A percentile compares a stretch with the other conserved stretches of the same genome.
These are phyloP conservation scores for Pleuronectes platessa DNA, from an alignment of 2,113 vertebrate species.

Conservation along the genomic window DNA sequence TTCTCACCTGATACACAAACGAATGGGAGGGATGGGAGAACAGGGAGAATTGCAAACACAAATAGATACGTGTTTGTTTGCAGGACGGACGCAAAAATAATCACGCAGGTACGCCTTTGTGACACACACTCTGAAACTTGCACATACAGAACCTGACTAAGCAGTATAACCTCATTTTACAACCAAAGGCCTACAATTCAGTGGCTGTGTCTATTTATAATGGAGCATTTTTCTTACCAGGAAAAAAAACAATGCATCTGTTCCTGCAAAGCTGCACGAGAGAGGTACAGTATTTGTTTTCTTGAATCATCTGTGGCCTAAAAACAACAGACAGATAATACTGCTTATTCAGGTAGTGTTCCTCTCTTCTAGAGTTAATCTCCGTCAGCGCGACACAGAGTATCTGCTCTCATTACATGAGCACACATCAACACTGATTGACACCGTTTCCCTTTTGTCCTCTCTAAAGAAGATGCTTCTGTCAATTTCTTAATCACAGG, in stretches of 20 bases:
- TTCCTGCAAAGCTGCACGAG: constrained; percentile 38
- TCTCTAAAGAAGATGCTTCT: constrained; percentile 49
- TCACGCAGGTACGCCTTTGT: constrained; percentile 6
- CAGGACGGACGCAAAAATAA: constrained; percentile 22
- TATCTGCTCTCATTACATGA: constrained; percentile 58
- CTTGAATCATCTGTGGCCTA: constrained; percentile 61
- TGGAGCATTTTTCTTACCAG: constrained; percentile 48
- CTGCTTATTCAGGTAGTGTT: constrained; percentile 62
- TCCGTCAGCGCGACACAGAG: constrained; percentile 50
- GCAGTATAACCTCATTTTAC: constrained; percentile 63
- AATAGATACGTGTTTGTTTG: constrained; percentile 13
- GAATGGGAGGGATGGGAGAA: constrained; percentile 11
- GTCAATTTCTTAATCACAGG: constrained; percentile 59
- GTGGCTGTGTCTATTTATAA: constrained; percentile 62
- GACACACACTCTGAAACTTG: constrained; percentile 35
- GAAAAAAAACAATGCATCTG: constrained; percentile 45
- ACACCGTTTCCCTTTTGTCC: constrained; percentile 45
- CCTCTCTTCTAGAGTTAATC: constrained; percentile 59
- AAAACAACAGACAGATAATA: constrained; percentile 61
- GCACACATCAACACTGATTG: constrained; percentile 53
- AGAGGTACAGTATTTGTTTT: constrained; percentile 58
- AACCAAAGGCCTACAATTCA: constrained; percentile 50
- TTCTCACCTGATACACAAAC: constrained; percentile 25
- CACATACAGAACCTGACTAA: constrained; percentile 51
- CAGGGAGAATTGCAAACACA: constrained; percentile 1